phyloP scores from a whole-genome alignment of 2,888 invertebrate genomes.

The Abscondita cerata region DNA sequence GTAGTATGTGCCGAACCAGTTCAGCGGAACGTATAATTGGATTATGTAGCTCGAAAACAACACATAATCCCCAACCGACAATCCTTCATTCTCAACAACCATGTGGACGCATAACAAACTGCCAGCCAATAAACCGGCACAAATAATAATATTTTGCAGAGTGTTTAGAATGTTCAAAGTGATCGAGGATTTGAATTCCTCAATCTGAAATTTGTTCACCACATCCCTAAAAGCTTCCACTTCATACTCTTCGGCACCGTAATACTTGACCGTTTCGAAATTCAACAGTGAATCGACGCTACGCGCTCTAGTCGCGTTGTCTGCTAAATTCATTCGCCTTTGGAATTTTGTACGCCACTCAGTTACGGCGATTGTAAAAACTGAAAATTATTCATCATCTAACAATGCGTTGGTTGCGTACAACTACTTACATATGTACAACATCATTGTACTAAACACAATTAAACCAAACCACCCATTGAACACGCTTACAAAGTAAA shows the following conservation, averaged over 20 bases:
- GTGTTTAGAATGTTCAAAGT: constrained; percentile 91
- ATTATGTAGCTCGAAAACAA: constrained; percentile 94
- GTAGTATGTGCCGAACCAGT: constrained; percentile 98
- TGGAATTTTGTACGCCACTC: constrained; percentile 98
- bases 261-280: constrained; percentile 99
- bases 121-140: constrained; percentile 83
- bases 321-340: constrained; percentile 91
- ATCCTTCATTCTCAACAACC: constrained; percentile 70
- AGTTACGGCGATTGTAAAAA: constrained; percentile 86
- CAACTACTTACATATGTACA: constrained; percentile 83
- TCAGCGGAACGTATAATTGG: constrained; percentile 93
- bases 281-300: constrained; percentile 97
- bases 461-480: constrained; percentile 96
- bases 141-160: constrained; percentile 89
- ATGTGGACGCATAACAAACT: constrained; percentile 89
- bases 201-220: constrained; percentile 82
- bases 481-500: constrained; percentile 87
- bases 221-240: constrained; percentile 83
- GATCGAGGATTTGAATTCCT: constrained; percentile 88
- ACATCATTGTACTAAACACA: constrained; percentile 89
- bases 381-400: constrained; percentile 61
- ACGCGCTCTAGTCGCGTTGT: constrained; percentile 89
- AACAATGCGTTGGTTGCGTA: neutral
- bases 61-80: constrained; percentile 95
- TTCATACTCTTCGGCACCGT: constrained; percentile 93